Conservation (phyloP, 2,113 vertebrate genomes). For the Panthera leo region DNA sequence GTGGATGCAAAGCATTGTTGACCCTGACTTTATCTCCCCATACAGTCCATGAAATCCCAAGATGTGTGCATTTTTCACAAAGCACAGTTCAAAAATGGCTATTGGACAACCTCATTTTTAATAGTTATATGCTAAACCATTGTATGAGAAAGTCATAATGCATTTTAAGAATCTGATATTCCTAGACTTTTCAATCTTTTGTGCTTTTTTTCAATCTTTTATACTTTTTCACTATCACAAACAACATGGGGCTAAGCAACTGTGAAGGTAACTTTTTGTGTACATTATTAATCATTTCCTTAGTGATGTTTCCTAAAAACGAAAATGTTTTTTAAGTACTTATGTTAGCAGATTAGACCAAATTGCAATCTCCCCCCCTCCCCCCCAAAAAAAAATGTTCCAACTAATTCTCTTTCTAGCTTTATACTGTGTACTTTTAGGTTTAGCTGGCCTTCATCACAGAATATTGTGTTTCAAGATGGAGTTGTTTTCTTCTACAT, state of each 20-base stretch:
- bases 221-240: background rate
- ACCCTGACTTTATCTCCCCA: background rate
- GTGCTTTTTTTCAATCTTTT: background rate
- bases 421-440: background rate
- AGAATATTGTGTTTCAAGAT: background rate
- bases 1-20: background rate
- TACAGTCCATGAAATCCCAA: background rate
- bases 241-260: background rate
- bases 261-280: background rate
- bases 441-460: background rate
- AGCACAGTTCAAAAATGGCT: background rate
- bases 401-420: background rate
- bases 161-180: background rate
- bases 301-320: constrained; percentile 13
- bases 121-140: background rate
- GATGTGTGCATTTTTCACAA: background rate
- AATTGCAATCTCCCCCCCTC: background rate
- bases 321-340: background rate
- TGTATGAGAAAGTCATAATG: background rate
- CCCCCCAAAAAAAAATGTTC: background rate
- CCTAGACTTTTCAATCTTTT: background rate
- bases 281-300: background rate
- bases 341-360: background rate
- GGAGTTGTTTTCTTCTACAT: background rate
- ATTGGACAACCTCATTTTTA: background rate